phyloP scores from a whole-genome alignment of 2,797 vertebrate species.

The Intellagama lesueurii region DNA sequence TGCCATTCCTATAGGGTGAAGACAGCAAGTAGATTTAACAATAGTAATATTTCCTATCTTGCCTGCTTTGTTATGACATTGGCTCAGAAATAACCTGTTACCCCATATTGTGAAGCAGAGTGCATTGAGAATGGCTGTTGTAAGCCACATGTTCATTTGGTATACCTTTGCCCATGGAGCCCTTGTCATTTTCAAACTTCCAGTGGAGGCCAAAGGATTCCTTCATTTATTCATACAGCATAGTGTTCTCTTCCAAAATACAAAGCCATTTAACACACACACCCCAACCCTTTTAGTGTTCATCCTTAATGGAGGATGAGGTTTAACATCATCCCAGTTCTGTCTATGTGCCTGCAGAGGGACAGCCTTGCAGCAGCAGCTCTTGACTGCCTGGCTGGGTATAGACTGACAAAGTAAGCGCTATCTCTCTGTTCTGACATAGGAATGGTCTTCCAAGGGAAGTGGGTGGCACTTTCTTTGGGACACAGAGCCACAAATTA shows the following conservation, averaged over 20 bases:
- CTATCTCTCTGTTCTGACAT: neutral
- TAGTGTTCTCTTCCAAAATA: neutral
- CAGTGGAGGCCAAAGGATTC: neutral
- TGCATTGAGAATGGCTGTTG: neutral
- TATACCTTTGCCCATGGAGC: neutral
- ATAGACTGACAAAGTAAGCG: neutral
- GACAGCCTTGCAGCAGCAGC: neutral
- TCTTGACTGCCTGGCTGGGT: neutral
- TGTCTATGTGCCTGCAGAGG: neutral
- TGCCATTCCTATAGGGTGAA: too few species aligned
- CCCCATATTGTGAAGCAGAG: neutral
- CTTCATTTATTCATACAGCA: constrained; percentile 7
- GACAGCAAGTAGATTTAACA: neutral
- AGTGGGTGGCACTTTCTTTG: neutral
- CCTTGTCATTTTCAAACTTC: neutral
- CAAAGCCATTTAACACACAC: neutral
- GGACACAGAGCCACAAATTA: neutral
- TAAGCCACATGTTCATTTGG: neutral
- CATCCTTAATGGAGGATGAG: neutral
- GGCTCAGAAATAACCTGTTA: neutral
- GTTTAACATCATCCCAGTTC: neutral
- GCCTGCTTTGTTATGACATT: neutral
- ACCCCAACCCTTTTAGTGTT: neutral
- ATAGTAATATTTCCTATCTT: neutral
- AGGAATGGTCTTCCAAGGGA: neutral